Base-by-base conservation (phyloP, 2,888 invertebrate species). In the Heteropelma amictum region DNA sequence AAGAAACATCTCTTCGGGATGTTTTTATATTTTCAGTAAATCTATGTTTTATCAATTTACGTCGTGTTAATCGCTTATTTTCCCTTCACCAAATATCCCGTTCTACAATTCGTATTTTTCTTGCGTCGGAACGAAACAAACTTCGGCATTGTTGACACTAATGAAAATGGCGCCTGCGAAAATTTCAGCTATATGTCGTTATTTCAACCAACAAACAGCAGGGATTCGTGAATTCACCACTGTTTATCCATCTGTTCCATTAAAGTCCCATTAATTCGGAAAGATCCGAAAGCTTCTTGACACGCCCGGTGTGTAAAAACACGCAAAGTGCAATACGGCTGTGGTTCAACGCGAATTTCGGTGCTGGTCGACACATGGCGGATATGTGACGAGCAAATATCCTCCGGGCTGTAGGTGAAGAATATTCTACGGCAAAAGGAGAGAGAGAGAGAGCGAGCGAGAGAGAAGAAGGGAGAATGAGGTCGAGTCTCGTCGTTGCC, bases 321-420 rank as follows among this genome's bases (percentile, higher is more conserved):
- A n/a, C n/a, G n/a, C n/a, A n/a, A n/a, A n/a, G n/a, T n/a, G n/a
- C n/a, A n/a, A n/a, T n/a, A n/a, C n/a, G n/a, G n/a, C n/a, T n/a
- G n/a, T n/a, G n/a, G n/a, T n/a, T n/a, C n/a, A n/a, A n/a, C n/a
- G n/a, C n/a, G n/a, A 42, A 42, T 42, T 3, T 42, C 12, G n/a
- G 17, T n/a, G n/a, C n/a, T n/a, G n/a, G n/a, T n/a, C n/a, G 14
- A 72, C 53, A 47, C 45, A 14, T 30, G 67, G 45, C 75, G 70
- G 76, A n/a, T n/a, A 77, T 72, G 56, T 72, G 77, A 72, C 76
- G 58, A 35, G 72, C 63, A 40, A 76, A 77, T 77, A n/a, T n/a
- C n/a, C 72, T 63, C 67, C 70, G 40, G 65, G 61, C 47, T 49
- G 42, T 40, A 69, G 75, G 54, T 56, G 47, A 67, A 56, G 71